Evolutionary conservation across 2,797 vertebrate genomes (phyloP).

Genomic region (Cyclura pinguis): DNA sequence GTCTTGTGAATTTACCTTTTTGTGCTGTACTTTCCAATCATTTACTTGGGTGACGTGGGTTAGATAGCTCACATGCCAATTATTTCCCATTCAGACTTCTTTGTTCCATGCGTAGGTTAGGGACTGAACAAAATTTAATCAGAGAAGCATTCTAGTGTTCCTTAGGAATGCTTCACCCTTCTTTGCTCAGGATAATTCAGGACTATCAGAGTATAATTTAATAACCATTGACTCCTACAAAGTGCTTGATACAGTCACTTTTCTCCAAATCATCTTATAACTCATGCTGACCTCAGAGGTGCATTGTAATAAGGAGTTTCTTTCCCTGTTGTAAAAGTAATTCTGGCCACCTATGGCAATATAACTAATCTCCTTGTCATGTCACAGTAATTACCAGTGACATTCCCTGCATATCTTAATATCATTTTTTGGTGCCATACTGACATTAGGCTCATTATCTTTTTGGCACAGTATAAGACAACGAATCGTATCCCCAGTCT

Average conservation of each 20-base stretch:
- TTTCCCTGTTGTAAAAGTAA: not conserved
- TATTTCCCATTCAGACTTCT: not conserved
- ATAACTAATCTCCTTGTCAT: constrained; percentile 22
- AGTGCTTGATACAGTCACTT: not conserved
- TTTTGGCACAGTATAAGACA: not conserved
- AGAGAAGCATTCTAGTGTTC: not conserved
- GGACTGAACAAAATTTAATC: not conserved
- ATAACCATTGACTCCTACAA: not conserved
- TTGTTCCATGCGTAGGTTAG: not conserved
- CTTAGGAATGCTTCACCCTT: not conserved
- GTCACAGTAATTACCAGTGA: constrained; percentile 26
- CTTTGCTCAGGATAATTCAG: not conserved
- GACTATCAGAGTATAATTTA: not conserved
- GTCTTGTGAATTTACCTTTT: too few species aligned
- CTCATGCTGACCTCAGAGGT: not conserved
- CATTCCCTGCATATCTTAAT: constrained; percentile 19
- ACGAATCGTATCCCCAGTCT: not conserved
- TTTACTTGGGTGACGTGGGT: not conserved
- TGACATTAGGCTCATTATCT: constrained; percentile 8
- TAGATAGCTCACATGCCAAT: not conserved
- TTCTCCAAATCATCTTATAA: constrained; percentile 23
- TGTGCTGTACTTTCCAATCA: too few species aligned
- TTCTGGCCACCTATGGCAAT: constrained; percentile 20
- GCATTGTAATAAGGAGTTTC: not conserved
- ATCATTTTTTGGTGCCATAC: constrained; percentile 1